These are phyloP conservation scores for Conopomorpha cramerella DNA, from an alignment of 1,140 invertebrate species.

Conservation along the genomic window DNA sequence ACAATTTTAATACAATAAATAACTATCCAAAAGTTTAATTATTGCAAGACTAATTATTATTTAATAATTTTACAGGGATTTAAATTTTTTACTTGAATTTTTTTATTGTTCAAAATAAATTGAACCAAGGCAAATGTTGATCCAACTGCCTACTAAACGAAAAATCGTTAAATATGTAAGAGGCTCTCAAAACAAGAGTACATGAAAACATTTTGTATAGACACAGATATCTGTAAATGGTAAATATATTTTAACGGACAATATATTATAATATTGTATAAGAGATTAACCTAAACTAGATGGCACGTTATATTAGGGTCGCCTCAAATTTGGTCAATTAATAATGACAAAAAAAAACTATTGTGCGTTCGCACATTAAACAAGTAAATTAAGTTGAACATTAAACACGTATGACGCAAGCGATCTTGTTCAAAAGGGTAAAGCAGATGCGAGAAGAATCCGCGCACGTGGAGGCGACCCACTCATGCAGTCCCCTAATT, in stretches of 20 bases:
- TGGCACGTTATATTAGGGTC: constrained; percentile 61
- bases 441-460: too few species aligned
- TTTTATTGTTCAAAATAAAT: constrained; percentile 19
- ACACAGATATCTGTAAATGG: constrained; percentile 62
- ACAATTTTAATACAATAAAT: background rate
- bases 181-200: constrained; percentile 64
- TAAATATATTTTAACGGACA: constrained; percentile 63
- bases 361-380: constrained; percentile 45
- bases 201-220: constrained; percentile 60
- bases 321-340: constrained; percentile 54
- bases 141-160: constrained; percentile 33
- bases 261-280: constrained; percentile 62
- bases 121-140: constrained; percentile 30
- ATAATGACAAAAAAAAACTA: constrained; percentile 41
- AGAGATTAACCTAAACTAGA: constrained; percentile 62
- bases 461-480: constrained; percentile 57
- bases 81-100: constrained; percentile 6
- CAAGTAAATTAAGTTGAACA: constrained; percentile 11
- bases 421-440: background rate
- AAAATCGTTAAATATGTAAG: constrained; percentile 46
- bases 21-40: constrained; percentile 17
- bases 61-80: constrained; percentile 20
- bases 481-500: constrained; percentile 57
- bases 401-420: constrained; percentile 13
- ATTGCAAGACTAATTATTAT: constrained; percentile 38